Evolutionary conservation across 2,113 vertebrate genomes (phyloP).

Genomic region (Gobio gobio): DNA sequence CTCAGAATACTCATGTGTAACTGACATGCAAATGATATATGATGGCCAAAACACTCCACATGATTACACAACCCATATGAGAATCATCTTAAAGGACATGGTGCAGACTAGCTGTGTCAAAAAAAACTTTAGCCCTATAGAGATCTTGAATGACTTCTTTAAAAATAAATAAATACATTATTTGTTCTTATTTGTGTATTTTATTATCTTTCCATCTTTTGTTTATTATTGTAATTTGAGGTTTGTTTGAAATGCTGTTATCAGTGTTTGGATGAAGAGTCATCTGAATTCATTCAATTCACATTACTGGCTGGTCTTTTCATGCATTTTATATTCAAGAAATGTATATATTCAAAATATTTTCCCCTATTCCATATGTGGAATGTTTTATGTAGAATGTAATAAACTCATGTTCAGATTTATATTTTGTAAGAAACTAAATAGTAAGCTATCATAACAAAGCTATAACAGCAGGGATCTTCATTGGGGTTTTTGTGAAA

Average conservation of each 20-base stretch:
- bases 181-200: too few relatives aligned
- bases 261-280: not conserved
- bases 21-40: not conserved
- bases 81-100: not conserved
- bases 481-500: too few relatives aligned
- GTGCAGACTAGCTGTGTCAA: too few relatives aligned
- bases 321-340: not conserved
- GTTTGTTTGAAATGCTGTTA: not conserved
- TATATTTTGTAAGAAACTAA: not conserved
- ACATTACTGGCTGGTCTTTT: too few relatives aligned
- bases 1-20: not conserved
- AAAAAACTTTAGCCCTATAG: too few relatives aligned
- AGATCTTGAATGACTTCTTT: too few relatives aligned
- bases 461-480: too few relatives aligned
- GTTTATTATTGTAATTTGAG: not conserved
- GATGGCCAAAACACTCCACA: not conserved
- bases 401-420: not conserved
- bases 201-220: not conserved
- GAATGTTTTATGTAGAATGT: not conserved
- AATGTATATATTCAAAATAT: not conserved
- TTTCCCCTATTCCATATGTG: not conserved
- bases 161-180: too few relatives aligned
- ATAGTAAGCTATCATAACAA: too few relatives aligned
- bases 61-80: not conserved
- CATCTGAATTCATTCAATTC: not conserved